Percentiles rank a stretch among this genome's conserved stretches.
phyloP scores from a whole-genome alignment of 2,888 invertebrate species.

The Mantis religiosa region DNA sequence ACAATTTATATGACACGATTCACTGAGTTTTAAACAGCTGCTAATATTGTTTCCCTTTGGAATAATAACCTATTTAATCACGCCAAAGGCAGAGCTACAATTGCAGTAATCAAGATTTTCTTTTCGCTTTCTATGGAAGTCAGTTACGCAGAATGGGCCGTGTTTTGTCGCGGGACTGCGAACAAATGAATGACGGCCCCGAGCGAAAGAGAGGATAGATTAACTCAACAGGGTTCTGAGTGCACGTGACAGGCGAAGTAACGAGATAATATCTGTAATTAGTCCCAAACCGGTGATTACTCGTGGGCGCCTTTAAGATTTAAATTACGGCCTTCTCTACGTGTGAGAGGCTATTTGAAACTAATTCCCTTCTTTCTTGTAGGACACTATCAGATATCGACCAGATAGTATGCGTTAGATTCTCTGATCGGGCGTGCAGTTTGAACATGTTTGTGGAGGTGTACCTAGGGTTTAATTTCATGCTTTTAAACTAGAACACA shows the following conservation, averaged over 20 bases:
- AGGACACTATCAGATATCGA: neutral
- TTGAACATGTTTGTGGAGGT: neutral
- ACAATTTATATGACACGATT: too few relatives aligned
- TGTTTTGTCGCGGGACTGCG: neutral
- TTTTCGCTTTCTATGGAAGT: neutral
- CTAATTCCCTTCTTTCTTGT: neutral
- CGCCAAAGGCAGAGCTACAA: too few relatives aligned
- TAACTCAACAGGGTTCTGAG: neutral
- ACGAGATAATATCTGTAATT: constrained; percentile 1
- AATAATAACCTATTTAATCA: too few relatives aligned
- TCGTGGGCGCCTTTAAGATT: neutral
- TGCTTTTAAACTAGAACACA: neutral
- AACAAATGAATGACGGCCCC: neutral
- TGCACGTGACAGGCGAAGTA: neutral
- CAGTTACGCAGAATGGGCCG: neutral
- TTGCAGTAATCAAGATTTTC: neutral
- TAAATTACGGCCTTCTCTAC: neutral
- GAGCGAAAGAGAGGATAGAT: neutral
- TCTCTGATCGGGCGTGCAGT: too few relatives aligned
- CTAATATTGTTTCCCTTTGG: too few relatives aligned
- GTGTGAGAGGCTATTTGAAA: neutral
- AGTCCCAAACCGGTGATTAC: neutral
- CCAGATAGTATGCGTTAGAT: neutral
- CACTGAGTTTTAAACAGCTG: too few relatives aligned
- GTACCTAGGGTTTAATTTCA: neutral